Conservation (phyloP, 2,888 invertebrate species). For the Lamproptera curius region DNA sequence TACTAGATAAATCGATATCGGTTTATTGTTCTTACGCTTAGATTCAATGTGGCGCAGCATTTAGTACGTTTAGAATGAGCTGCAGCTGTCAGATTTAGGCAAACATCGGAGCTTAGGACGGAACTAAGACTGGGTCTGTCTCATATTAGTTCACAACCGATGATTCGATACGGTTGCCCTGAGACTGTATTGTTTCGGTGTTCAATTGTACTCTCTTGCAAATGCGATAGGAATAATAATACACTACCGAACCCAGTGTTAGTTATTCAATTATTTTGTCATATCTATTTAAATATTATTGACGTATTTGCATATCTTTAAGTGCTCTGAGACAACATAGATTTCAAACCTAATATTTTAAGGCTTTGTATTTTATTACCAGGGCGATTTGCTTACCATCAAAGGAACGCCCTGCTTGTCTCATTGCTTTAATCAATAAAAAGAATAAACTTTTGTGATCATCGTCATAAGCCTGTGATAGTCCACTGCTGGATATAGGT, state of each 20-base stretch:
- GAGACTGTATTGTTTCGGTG: slow-evolving; percentile 22
- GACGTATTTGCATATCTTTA: too few species aligned
- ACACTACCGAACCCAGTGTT: neutral
- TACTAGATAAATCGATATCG: slow-evolving; percentile 22
- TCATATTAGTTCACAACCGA: slow-evolving; percentile 63
- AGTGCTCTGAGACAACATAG: too few species aligned
- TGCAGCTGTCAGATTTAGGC: slow-evolving; percentile 63
- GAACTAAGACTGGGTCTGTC: slow-evolving; percentile 49
- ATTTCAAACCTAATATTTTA: too few species aligned
- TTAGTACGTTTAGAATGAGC: slow-evolving; percentile 46
- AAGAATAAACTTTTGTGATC: too few species aligned
- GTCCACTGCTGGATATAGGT: too few species aligned
- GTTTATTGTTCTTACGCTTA: slow-evolving; percentile 22
- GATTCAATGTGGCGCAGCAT: slow-evolving; percentile 26
- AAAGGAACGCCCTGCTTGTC: too few species aligned
- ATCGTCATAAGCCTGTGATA: too few species aligned
- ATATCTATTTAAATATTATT: too few species aligned
- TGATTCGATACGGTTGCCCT: slow-evolving; percentile 50
- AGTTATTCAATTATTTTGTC: too few species aligned
- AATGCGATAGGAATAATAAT: neutral
- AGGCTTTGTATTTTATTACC: too few species aligned
- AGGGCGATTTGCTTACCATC: too few species aligned
- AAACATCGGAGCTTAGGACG: slow-evolving; percentile 49
- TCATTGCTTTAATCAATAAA: too few species aligned
- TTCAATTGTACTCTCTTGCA: slow-evolving; percentile 23